Percentiles rank a stretch among this genome's conserved stretches.
Evolutionary conservation across 2,888 invertebrate genomes (phyloP).

Genomic region (Nemoura dubitans): DNA sequence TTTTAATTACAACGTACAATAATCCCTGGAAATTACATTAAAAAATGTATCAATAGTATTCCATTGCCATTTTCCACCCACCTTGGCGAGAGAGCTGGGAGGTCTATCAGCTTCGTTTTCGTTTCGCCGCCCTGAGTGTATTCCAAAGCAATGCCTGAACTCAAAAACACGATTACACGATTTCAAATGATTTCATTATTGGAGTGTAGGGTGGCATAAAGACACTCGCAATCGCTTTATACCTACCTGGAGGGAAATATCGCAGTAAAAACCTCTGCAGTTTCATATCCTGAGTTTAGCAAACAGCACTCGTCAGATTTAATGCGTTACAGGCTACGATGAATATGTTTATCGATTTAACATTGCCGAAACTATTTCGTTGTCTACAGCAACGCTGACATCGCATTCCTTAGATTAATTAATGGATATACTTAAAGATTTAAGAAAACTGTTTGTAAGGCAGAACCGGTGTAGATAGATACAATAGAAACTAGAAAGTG

Average conservation of each 20-base stretch:
- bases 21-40: conserved; percentile 19
- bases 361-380: background rate
- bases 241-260: conserved; percentile 75
- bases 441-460: background rate
- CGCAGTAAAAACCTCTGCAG: conserved; percentile 74
- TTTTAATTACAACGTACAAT: no score
- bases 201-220: background rate
- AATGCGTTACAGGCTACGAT: no score
- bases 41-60: no score
- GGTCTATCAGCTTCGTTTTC: conserved; percentile 72
- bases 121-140: conserved; percentile 67
- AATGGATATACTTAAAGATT: background rate
- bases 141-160: conserved; percentile 68
- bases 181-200: conserved; percentile 21
- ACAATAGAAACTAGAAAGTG: background rate
- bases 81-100: conserved; percentile 70
- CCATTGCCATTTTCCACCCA: no score
- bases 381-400: background rate
- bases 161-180: conserved; percentile 40
- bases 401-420: background rate
- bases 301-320: background rate
- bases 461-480: no score
- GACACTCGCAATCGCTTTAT: background rate
- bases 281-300: conserved; percentile 63
- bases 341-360: background rate